These are phyloP conservation scores for Ageneiosus marmoratus DNA, from an alignment of 2,113 vertebrate genomes.

Conservation along the genomic window DNA sequence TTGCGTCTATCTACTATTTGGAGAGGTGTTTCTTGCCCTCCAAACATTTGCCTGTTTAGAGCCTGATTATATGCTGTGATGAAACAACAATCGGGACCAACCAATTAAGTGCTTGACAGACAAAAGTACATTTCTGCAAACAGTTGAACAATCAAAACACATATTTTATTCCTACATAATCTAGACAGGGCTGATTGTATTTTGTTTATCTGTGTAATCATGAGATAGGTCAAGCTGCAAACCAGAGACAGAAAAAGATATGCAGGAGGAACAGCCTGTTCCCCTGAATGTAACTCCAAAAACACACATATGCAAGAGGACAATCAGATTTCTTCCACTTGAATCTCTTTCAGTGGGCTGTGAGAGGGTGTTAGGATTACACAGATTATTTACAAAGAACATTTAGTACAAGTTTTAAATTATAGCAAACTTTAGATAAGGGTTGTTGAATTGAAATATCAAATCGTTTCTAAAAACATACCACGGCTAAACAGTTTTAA, in stretches of 20 bases:
- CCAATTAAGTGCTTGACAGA: conserved; percentile 39
- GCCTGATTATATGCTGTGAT: conserved; percentile 20
- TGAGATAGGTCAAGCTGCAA: conserved; percentile 25
- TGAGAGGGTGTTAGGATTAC: neutral
- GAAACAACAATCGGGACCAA: conserved; percentile 33
- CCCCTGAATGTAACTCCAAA: neutral
- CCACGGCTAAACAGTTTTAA: neutral
- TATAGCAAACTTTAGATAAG: neutral
- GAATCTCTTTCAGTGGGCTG: neutral
- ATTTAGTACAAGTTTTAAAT: neutral
- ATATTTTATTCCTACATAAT: conserved; percentile 27
- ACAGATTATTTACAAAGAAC: neutral
- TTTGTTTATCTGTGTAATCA: conserved; percentile 34
- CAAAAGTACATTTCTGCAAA: conserved; percentile 7
- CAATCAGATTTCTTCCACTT: conserved; percentile 22
- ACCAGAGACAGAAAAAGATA: conserved; percentile 14
- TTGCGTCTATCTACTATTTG: conserved; percentile 11
- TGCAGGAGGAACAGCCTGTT: neutral
- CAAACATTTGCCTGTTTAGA: conserved; percentile 27
- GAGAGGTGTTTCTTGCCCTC: conserved; percentile 45
- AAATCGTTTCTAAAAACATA: neutral
- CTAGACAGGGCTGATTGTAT: conserved; percentile 37
- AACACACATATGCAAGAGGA: neutral
- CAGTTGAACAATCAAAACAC: conserved; percentile 44
- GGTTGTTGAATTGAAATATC: neutral